Evolutionary conservation across 2,113 vertebrate genomes (phyloP).

Genomic region (Podarcis cretensis): DNA sequence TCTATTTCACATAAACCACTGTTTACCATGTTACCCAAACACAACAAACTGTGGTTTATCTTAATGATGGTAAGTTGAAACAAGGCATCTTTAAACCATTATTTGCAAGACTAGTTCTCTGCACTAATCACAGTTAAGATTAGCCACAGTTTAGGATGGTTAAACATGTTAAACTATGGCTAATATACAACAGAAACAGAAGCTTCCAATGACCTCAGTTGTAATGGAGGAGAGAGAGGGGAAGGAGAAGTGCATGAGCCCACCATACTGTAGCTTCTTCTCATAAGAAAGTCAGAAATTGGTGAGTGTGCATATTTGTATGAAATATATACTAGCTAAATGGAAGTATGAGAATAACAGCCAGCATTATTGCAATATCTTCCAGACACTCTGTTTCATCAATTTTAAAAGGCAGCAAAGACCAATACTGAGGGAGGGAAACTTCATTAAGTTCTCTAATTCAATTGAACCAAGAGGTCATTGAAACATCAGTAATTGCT

Average conservation of each 20-base stretch:
- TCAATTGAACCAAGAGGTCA: slow-evolving; percentile 74
- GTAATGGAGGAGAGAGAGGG: too few relatives aligned
- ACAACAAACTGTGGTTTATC: background rate
- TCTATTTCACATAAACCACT: background rate
- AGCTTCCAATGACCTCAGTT: background rate
- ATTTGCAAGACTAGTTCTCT: background rate
- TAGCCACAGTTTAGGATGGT: background rate
- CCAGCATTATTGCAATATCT: slow-evolving; percentile 60
- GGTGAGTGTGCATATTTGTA: background rate
- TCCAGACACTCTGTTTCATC: slow-evolving; percentile 56
- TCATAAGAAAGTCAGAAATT: background rate
- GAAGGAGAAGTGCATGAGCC: background rate
- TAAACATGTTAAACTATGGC: background rate
- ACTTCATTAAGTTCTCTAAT: slow-evolving; percentile 78
- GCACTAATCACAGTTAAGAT: background rate
- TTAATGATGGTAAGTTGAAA: background rate
- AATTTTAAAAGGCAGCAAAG: slow-evolving; percentile 55
- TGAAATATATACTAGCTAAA: background rate
- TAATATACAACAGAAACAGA: background rate
- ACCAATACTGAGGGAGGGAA: slow-evolving; percentile 56
- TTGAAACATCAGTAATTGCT: slow-evolving; percentile 75
- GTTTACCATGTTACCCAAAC: background rate
- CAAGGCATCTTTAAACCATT: background rate
- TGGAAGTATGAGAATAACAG: slow-evolving; percentile 27
- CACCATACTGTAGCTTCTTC: background rate